phyloP scores from a whole-genome alignment of 2,888 invertebrate species.

The Drosophila limbata region DNA sequence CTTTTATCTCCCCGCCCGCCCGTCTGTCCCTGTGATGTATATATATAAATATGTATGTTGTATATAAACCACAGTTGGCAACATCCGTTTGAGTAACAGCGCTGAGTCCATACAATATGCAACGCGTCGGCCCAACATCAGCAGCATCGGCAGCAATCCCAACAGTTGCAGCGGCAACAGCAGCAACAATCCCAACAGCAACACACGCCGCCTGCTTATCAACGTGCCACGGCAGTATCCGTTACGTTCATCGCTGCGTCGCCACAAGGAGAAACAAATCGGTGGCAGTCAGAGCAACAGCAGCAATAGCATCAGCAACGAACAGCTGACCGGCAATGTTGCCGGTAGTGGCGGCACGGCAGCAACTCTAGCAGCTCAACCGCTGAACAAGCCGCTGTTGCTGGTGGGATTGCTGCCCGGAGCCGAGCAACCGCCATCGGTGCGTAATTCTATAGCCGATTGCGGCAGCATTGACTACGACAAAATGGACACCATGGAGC shows the following conservation, averaged over 20 bases:
- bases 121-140: slow-evolving; percentile 86
- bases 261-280: slow-evolving; percentile 87
- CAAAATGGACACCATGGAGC: slow-evolving; percentile 69
- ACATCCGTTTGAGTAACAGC: slow-evolving; percentile 88
- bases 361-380: slow-evolving; percentile 29
- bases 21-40: slow-evolving; percentile 21
- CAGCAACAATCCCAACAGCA: slow-evolving; percentile 79
- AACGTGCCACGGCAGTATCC: slow-evolving; percentile 86
- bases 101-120: slow-evolving; percentile 88
- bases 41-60: slow-evolving; percentile 23
- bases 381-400: slow-evolving; percentile 68
- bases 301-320: slow-evolving; percentile 66
- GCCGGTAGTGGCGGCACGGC: slow-evolving; percentile 6
- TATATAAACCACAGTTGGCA: slow-evolving; percentile 85
- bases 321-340: slow-evolving; percentile 53
- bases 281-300: slow-evolving; percentile 76
- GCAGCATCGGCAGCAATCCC: slow-evolving; percentile 46
- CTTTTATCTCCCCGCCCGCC: slow-evolving; percentile 25
- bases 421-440: slow-evolving; percentile 74
- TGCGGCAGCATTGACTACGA: slow-evolving; percentile 64
- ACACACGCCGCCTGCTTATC: slow-evolving; percentile 86
- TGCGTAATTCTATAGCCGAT: slow-evolving; percentile 81
- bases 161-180: slow-evolving; percentile 31
- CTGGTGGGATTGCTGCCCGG: slow-evolving; percentile 71
- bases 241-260: slow-evolving; percentile 86